Base-by-base conservation (phyloP, 2,888 invertebrate species). In the Zaprionus bogoriensis region DNA sequence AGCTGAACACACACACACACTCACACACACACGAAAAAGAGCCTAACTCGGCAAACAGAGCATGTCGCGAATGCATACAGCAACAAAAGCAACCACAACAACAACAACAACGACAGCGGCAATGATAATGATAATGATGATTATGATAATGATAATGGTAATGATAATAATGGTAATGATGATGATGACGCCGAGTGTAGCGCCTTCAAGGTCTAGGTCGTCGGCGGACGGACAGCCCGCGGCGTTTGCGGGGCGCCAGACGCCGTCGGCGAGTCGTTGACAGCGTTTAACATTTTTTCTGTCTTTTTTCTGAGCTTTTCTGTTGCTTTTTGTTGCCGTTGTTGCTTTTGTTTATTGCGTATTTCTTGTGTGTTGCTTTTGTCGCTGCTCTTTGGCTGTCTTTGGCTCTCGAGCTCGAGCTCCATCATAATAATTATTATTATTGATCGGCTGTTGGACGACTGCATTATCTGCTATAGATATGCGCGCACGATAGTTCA, bases 181-280 rank as follows among this genome's bases (percentile, higher is more conserved):
- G 39, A 30, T 58, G 41, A 55, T 36, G 65, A 48, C 41, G 48
- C 48, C 59, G 47, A 30, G 45, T 36, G 64, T 55, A 39, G 38
- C 57, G 38, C 44, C 71, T 52, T 67, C 87, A 85, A 85, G 84
- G 84, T 87, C 84, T 85, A 87, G 87, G 85, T 84, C 77, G 72
- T 47, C 59, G 55, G 79, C 76, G 69, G 38, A 60, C 57, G 48
- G 60, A 47, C 65, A 61, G 48, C 46, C 14, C 12, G 48, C 45
- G 36, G 14, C 30, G 36, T 19, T n/a, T 14, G 30, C 23, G 51
- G 48, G 67, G 44, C 51, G 51, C 62, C 62, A 52, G 71, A 45
- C 32, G 17, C n/a, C 27, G 50, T 23, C 27, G 52, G 30, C 39
- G 30, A 64, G 46, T 64, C 78, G 76, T 76, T 84, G 74, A 81